These are phyloP conservation scores for Geophilus truncorum DNA, from an alignment of 2,888 invertebrate species.

Conservation along the genomic window DNA sequence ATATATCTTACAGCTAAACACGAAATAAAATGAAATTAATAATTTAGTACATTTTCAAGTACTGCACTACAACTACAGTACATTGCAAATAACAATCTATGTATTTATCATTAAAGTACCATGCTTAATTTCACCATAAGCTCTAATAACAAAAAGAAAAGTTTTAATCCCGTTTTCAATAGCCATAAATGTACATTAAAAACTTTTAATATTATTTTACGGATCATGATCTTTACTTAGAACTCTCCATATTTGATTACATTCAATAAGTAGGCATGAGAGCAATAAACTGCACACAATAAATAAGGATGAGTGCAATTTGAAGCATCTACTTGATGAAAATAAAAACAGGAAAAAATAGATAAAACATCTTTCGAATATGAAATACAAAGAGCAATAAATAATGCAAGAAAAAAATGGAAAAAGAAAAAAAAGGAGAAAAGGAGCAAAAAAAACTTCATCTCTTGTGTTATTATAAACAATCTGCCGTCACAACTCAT, in stretches of 20 bases:
- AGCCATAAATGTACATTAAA: background rate
- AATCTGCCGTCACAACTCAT: conserved; percentile 1
- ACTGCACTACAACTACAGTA: too few relatives aligned
- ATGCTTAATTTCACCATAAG: background rate
- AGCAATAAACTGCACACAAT: background rate
- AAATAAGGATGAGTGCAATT: background rate
- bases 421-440: background rate
- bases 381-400: background rate
- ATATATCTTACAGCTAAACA: too few relatives aligned
- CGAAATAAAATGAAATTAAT: too few relatives aligned
- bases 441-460: background rate
- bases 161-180: background rate
- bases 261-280: background rate
- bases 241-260: background rate
- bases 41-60: too few relatives aligned
- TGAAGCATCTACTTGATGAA: background rate
- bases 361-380: background rate
- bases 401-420: background rate
- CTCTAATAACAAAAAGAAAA: background rate
- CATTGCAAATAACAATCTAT: too few relatives aligned
- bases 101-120: background rate
- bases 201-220: background rate
- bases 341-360: background rate
- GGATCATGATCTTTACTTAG: background rate
- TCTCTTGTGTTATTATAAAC: background rate